These are phyloP conservation scores for Acipenser transmontanus DNA, from an alignment of 2,797 vertebrate species.

Conservation along the genomic window DNA sequence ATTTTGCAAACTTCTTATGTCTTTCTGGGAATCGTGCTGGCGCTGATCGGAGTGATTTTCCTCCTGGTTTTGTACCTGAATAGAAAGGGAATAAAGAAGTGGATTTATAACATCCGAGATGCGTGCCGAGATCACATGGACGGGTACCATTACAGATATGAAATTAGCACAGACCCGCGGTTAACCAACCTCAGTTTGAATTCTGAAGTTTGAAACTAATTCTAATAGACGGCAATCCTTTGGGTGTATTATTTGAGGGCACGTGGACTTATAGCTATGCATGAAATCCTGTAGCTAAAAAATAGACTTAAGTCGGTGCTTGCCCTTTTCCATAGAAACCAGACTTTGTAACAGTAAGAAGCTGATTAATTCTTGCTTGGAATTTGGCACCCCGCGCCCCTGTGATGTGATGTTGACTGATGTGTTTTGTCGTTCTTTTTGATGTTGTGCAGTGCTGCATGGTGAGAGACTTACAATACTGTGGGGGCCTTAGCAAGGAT, in stretches of 20 bases:
- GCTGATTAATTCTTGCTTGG: constrained; percentile 18
- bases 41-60: constrained; percentile 92
- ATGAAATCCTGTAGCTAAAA: constrained; percentile 57
- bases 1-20: constrained; percentile 91
- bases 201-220: constrained; percentile 75
- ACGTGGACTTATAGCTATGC: constrained; percentile 57
- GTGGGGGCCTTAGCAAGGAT: neutral
- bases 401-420: constrained; percentile 40
- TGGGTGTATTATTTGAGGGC: neutral
- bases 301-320: constrained; percentile 45
- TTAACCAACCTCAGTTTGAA: constrained; percentile 91
- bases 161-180: constrained; percentile 88
- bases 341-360: constrained; percentile 31
- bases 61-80: constrained; percentile 95
- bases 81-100: constrained; percentile 94
- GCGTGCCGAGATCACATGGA: constrained; percentile 98
- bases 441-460: constrained; percentile 51
- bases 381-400: constrained; percentile 23
- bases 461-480: constrained; percentile 27
- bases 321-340: constrained; percentile 24
- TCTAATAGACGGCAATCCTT: too few relatives aligned
- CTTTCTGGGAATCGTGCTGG: constrained; percentile 90
- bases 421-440: constrained; percentile 42
- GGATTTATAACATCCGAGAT: constrained; percentile 95
- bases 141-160: constrained; percentile 97